Base-by-base conservation (phyloP, 1,140 invertebrate species). In the Ceratosolen fusciceps region DNA sequence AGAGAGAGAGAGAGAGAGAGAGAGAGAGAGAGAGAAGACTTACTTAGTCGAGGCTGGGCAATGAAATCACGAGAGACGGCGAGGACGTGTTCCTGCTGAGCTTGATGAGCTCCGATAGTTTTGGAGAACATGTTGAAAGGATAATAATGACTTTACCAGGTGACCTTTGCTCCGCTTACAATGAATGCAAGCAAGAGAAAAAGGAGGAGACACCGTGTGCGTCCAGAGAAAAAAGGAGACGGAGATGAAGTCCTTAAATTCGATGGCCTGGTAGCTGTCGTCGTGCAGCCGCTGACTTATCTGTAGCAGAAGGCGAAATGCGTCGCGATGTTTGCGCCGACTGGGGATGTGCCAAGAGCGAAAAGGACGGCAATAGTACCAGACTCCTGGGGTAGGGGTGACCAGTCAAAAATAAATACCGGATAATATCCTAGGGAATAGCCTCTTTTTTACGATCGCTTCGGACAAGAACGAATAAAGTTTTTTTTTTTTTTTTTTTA, bases 41-140 rank as follows among this genome's bases (percentile, higher is more conserved):
- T 94, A 99, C 98, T 98, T 82, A 99, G 92, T 88, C 98, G 94
- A 67, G 98, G 98, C 88, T 99, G 98, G 67, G 98, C 97, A 85
- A 98, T 96, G 90, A 99, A 99, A 92, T 99, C 96, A 86, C 98
- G 92, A 77, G 96, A 96, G 68, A 98, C 96, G 76, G 98, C 98
- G 86, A 98, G 92, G 89, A 95, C 93, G 91, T 98, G 96, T 87
- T 97, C 95, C 87, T 92, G 92, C 76, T 85, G 85, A 74, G 94
- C 94, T 89, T 95, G 92, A 65, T 87, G 87, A 26, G 88, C 83
- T 39, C 86, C 88, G 52, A 93, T 88, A 58, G 82, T 89, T 65
- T 87, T 89, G 24, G 72, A 68, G 54, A 71, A 80, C 78, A 80
- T 80, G 5, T 34, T 73, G 26, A 1, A 1, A 67, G n/a, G 5